Conservation (phyloP, 2,113 vertebrate genomes). For the cat (Felis catus) region F.catus_Fca126_mat1.0 CM031419.1:172030001-172030500, state of each 20-base stretch:
- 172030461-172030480: not conserved
- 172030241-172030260: not conserved
- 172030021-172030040: not conserved
- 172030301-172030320: not conserved
- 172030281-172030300: conserved; percentile 3
- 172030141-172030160: not conserved
- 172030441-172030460: not conserved
- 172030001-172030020: not conserved
- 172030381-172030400: conserved; percentile 30
- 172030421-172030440: not conserved
- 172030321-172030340: not conserved
- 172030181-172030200: not conserved
- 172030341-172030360: conserved; percentile 44
- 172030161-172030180: not conserved
- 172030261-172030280: not conserved
- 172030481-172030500: not conserved
- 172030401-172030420: not conserved
- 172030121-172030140: not conserved
- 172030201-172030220: not conserved
- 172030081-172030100: conserved; percentile 41
- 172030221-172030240: not conserved
- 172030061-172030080: not conserved
- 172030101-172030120: not conserved
- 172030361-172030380: conserved; percentile 66
- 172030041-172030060: conserved; percentile 12